Evolutionary conservation across 2,888 invertebrate genomes (phyloP).

Genomic region (Pristionchus mayeri): DNA sequence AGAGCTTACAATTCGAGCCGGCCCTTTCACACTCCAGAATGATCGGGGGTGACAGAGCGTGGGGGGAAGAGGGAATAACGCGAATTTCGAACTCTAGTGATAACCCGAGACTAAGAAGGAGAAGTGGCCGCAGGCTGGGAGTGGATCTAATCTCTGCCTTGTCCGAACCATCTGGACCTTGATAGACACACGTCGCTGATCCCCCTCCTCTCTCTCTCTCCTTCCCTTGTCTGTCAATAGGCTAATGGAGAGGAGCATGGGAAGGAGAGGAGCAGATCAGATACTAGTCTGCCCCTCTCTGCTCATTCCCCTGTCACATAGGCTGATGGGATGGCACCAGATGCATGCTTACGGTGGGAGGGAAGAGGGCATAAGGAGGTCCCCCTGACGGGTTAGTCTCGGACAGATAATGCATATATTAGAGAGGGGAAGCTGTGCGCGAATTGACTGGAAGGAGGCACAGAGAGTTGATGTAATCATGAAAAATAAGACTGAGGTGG

Average conservation of each 20-base stretch:
- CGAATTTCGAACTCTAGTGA: too few relatives aligned
- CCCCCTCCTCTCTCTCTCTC: too few relatives aligned
- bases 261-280: not conserved
- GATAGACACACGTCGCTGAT: constrained; percentile 12
- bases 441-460: not conserved
- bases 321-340: constrained; percentile 41
- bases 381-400: not conserved
- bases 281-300: not conserved
- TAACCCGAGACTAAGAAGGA: not conserved
- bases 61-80: too few relatives aligned
- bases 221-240: constrained; percentile 45
- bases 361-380: constrained; percentile 33
- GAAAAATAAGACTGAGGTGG: too few relatives aligned
- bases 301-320: constrained; percentile 24
- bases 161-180: constrained; percentile 36
- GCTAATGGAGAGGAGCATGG: constrained; percentile 22
- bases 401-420: constrained; percentile 46
- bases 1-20: too few relatives aligned
- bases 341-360: constrained; percentile 39
- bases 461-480: too few relatives aligned
- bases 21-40: too few relatives aligned
- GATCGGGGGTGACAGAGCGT: too few relatives aligned
- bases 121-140: not conserved
- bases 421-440: constrained; percentile 20
- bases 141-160: constrained; percentile 22